Conservation (phyloP, 2,888 invertebrate genomes). For the Keiferia lycopersicella region DNA sequence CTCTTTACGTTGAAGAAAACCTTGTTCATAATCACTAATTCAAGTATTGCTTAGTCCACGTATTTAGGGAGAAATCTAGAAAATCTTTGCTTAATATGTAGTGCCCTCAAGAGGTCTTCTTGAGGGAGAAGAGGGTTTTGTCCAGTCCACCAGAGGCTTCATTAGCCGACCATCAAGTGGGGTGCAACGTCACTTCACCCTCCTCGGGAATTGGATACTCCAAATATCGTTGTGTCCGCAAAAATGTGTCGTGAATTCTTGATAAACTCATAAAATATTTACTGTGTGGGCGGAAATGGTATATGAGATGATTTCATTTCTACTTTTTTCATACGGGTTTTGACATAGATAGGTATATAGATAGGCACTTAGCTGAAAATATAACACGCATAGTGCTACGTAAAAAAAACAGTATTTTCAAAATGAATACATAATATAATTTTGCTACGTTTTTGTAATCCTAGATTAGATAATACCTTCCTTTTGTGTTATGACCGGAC, state of each 20-base stretch:
- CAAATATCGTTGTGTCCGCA: conserved; percentile 33
- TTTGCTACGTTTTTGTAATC: no score
- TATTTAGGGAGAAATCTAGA: not conserved
- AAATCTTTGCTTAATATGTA: conserved; percentile 1
- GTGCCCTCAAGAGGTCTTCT: conserved; percentile 38
- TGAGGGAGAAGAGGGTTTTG: conserved; percentile 45
- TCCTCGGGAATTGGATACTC: conserved; percentile 35
- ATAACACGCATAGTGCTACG: no score
- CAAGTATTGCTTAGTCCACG: not conserved
- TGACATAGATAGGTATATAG: not conserved
- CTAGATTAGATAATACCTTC: no score
- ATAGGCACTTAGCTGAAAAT: not conserved
- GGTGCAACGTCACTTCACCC: conserved; percentile 55
- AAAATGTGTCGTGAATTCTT: conserved; percentile 28
- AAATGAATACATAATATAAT: no score
- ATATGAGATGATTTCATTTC: conserved; percentile 8
- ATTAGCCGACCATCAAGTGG: conserved; percentile 58
- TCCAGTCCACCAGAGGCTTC: conserved; percentile 64
- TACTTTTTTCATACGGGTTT: not conserved
- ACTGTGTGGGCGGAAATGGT: not conserved
- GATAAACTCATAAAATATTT: conserved; percentile 17
- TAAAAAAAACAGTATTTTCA: no score
- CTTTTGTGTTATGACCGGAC: no score
- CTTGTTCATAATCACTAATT: not conserved
- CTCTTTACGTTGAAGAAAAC: not conserved